phyloP scores from a whole-genome alignment of 2,888 invertebrate species.

The Melipona bicolor region DNA sequence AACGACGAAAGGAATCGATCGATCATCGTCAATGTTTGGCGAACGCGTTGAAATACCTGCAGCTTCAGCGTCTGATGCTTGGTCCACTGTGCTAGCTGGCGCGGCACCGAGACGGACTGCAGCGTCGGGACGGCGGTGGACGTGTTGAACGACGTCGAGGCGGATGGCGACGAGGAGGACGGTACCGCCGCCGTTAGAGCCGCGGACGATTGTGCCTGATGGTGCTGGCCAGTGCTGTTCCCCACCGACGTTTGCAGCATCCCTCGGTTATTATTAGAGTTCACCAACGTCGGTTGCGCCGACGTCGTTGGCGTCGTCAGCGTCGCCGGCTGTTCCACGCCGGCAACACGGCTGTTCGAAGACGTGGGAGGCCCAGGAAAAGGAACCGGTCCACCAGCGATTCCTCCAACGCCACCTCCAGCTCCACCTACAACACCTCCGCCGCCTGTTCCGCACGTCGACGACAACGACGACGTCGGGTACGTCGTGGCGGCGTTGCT shows the following conservation, averaged over 20 bases:
- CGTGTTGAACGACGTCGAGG: conserved; percentile 63
- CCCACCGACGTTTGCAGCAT: conserved; percentile 76
- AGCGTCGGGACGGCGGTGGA: conserved; percentile 68
- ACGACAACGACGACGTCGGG: conserved; percentile 43
- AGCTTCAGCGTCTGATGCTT: conserved; percentile 82
- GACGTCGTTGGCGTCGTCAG: conserved; percentile 65
- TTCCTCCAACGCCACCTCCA: conserved; percentile 59
- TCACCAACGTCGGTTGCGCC: conserved; percentile 70
- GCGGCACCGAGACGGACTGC: conserved; percentile 77
- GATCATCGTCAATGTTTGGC: not conserved
- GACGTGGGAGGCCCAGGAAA: conserved; percentile 61
- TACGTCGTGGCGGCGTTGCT: conserved; percentile 40
- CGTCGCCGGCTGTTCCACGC: conserved; percentile 66
- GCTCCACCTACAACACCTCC: conserved; percentile 55
- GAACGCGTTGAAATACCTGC: conserved; percentile 74
- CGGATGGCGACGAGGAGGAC: conserved; percentile 68
- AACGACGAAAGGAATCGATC: not conserved
- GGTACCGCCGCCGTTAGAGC: conserved; percentile 65
- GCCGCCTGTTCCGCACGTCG: conserved; percentile 50
- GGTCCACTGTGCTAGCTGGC: conserved; percentile 81
- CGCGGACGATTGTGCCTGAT: conserved; percentile 64
- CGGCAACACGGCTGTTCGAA: conserved; percentile 58
- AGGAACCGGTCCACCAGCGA: conserved; percentile 55
- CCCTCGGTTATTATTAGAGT: conserved; percentile 82
- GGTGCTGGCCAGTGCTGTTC: conserved; percentile 66